These are phyloP conservation scores for Epinephelus coioides DNA, from an alignment of 2,797 vertebrate genomes.

Conservation along the genomic window DNA sequence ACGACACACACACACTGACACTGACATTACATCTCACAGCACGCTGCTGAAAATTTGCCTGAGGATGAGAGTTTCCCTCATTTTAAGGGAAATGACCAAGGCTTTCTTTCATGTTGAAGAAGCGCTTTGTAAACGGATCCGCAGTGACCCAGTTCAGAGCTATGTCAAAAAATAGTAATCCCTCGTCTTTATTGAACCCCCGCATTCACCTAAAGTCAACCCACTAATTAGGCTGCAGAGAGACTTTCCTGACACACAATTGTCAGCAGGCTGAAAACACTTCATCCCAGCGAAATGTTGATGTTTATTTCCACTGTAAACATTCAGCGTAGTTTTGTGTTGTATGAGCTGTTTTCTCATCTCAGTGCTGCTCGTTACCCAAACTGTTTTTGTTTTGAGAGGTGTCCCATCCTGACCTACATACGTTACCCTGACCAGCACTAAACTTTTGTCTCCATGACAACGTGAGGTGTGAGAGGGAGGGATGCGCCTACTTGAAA, in stretches of 20 bases:
- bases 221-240: constrained; percentile 48
- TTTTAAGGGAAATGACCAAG: constrained; percentile 49
- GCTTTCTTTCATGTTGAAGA: constrained; percentile 39
- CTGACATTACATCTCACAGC: constrained; percentile 20
- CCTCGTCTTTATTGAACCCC: constrained; percentile 40
- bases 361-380: constrained; percentile 42
- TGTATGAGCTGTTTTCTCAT: constrained; percentile 25
- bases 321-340: constrained; percentile 30
- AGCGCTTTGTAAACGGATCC: constrained; percentile 45
- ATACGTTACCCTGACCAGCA: constrained; percentile 73
- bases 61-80: constrained; percentile 53
- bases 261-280: background rate
- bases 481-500: constrained; percentile 62
- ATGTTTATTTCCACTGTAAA: constrained; percentile 40
- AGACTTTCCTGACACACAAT: constrained; percentile 22
- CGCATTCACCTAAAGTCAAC: constrained; percentile 44
- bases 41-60: constrained; percentile 33
- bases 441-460: constrained; percentile 84
- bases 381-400: constrained; percentile 67
- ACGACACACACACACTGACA: constrained; percentile 16
- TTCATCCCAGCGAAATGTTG: constrained; percentile 36
- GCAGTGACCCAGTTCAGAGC: constrained; percentile 58
- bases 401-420: constrained; percentile 77
- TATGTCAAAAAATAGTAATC: constrained; percentile 15
- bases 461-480: constrained; percentile 70